Base-by-base conservation (phyloP, 2,113 vertebrate genomes). In the Thermophis baileyi region DNA sequence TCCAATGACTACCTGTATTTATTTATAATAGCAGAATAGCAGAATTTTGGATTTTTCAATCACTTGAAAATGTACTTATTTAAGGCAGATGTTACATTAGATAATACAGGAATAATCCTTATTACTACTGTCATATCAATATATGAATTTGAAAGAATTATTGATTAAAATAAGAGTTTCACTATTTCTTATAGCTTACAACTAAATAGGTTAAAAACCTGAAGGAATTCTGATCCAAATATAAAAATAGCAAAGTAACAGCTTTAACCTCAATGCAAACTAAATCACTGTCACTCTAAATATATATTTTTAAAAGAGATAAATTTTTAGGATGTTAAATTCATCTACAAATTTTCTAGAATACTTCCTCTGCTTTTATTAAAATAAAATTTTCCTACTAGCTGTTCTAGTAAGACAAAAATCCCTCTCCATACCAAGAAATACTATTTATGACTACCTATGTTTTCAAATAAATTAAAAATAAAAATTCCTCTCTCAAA, bases 301-400 rank as follows among this genome's bases (percentile, higher is more conserved):
- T 22, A 25, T 46, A 93, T 87, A 92, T 89, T 95, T 93, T 96
- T 93, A 94, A 92, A 89, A 87, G 92, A 46, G 95, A 87, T 8
- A 49, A 88, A 16, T 49, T 90, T 92, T 47, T 87, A 35, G 47
- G 30, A 89, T 93, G 94, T 85, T 22, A 22, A 69, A 90, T 10
- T 90, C 27, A 69, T 18, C 30, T 46, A 47, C 14, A 16, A 69
- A 24, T 50, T 74, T 40, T n/a, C 27, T 8, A 44, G 11, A 20
- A 63, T 89, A 46, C 25, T 94, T 89, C 88, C 91, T 85, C 63
- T 35, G 44, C 93, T 35, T 11, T 25, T 46, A 55, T 74, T 57
- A 35, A 47, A 95, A 94, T 49, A 40, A 18, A 88, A 35, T 91
- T 89, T 94, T 51, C 16, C 14, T 3, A 35, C 0, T 89, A 20